Base-by-base conservation (phyloP, 1,140 invertebrate genomes). In the Aphidius gifuensis region DNA sequence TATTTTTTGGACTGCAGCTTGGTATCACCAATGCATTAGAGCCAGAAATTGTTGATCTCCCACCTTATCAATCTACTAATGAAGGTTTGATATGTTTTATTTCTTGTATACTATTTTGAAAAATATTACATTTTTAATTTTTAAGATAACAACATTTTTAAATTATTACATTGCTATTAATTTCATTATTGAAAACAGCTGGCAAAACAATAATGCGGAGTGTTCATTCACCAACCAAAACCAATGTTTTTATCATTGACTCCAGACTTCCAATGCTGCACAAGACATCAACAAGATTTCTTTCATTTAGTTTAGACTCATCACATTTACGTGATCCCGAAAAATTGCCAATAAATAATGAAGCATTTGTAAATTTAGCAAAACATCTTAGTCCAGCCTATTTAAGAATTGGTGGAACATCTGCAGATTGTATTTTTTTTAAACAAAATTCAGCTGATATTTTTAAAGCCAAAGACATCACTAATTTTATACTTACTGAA, bases 361-460 rank as follows among this genome's bases (percentile, higher is more conserved):
- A 72, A 9, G 81, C 74, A 70, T 80, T 89, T 63, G 66, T 81
- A 23, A 80, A 83, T 65, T 73, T 89, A 64, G 83, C 84, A 4
- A 68, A 69, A 58, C 76, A 83, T 23, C 71, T 90, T 45, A 77
- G 82, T 45, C 87, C 87, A 6, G 84, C 85, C 39, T 85, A 84
- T 65, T 71, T 89, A 3, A 80, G 88, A 60, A 69, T 89, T 21
- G 88, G 88, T 43, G 88, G 88, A 1, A 88, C 85, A 44, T 82
- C 86, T 70, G 85, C 87, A 0, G 88, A 90, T 70, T 82, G 85
- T 59, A 75, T 89, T 48, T 82, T 83, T 63, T 90, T 88, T 64
- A 80, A 82, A 67, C 11, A 78, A 64, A 68, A 48, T 43, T 40
- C 40, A 5, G 8, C 46, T 5, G 21, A 47, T 51, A 51, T 8